Base-by-base conservation (phyloP, 2,113 vertebrate species). In the Tyrannus savana region DNA sequence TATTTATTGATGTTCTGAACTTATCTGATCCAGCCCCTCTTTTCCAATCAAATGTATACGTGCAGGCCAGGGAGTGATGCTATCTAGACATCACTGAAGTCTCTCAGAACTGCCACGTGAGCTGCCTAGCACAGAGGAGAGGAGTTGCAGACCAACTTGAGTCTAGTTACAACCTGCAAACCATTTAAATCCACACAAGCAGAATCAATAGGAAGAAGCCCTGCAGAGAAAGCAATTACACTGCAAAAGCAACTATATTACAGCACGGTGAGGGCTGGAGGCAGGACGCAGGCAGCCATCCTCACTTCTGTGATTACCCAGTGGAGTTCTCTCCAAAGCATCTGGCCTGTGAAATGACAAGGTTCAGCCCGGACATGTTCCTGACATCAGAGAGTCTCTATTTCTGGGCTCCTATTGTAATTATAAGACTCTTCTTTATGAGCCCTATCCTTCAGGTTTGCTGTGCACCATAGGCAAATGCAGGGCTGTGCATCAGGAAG, bases 161-260 rank as follows among this genome's bases (percentile, higher is more conserved):
- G 87, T n/a, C 94, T 93, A 85, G 89, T 83, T 93, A 94, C 76
- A 94, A 59, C 89, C 74, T 4, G n/a, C 90, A 95, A 96, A 93
- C 88, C 90, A 84, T 95, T 97, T 93, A 96, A 95, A 97, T 77
- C 92, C 92, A 92, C 94, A 85, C 87, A 90, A 89, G 82, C 77
- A 96, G 90, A 96, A 96, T 97, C 95, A 95, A 96, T 95, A 95
- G 93, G 93, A 96, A 97, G 93, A 90, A 94, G 80, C 88, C 93
- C 96, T 94, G 95, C 95, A 95, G 95, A 96, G 96, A 96, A 96
- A 96, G 95, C 95, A 97, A 96, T 97, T 96, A 96, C 90, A 89
- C 80, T 68, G 84, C 90, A 91, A 94, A 96, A 96, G 95, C 83
- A 96, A 68, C 95, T 92, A 30, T 66, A 96, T 89, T 93, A 85